Base-by-base conservation (phyloP, 1,140 invertebrate genomes). In the Vanessa tameamea region DNA sequence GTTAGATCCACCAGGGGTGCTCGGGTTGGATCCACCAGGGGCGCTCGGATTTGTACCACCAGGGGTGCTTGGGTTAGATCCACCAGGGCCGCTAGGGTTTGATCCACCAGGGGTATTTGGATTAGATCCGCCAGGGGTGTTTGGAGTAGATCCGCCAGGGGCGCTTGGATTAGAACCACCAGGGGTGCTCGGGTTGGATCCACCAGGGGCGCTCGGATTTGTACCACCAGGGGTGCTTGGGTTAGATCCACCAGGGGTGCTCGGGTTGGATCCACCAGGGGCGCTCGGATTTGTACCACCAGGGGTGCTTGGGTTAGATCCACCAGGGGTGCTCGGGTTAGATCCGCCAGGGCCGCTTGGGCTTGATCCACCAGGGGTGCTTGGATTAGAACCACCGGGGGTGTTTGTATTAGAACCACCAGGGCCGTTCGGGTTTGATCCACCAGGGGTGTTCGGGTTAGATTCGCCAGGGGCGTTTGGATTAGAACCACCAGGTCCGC, bases 171-270 rank as follows among this genome's bases (percentile, higher is more conserved):
- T 20, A n/a, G 65, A 55, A 6, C 51, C n/a, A 8, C 65, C 51
- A 4, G 50, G 50, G 0, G n/a, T 37, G 20, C 51, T 68, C 0
- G 65, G 11, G 48, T 50, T 55, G 8, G 8, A 43, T 0, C 50
- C 12, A 14, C 47, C 13, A 3, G 26, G 20, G 8, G 31, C 37
- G 6, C 5, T 51, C 1, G 50, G 50, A 47, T 15, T 3, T 1
- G 53, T 1, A 14, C 53, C 59, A 6, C 37, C 26, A 11, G 66
- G 37, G 3, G 14, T 16, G 20, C 72, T 73, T 2, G 82, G 85
- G 7, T 0, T 51, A 1, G 50, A 15, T 3, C 15, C 13, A 51
- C 50, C 6, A 13, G 50, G 50, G 15, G 6, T n/a, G 15, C 15
- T 51, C 6, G 47, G 47, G 43, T 12, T 23, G 11, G 66, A 23